These are phyloP conservation scores for Drosophila testacea DNA, from an alignment of 2,888 invertebrate genomes.

Conservation along the genomic window DNA sequence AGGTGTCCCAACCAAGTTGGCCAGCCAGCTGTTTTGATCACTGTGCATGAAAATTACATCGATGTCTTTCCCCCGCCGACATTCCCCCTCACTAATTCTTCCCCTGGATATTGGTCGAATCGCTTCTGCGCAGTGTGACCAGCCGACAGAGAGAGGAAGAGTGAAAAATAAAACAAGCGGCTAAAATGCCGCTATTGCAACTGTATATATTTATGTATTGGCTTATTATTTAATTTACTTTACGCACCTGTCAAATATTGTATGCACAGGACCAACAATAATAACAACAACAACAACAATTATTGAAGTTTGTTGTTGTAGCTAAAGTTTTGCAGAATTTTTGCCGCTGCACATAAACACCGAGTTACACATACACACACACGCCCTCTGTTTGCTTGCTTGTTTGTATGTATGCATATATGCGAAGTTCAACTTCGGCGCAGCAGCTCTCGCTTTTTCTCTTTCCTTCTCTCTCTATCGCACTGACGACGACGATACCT, in stretches of 20 bases:
- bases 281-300: slow-evolving; percentile 26
- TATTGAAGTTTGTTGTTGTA: slow-evolving; percentile 9
- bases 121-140: slow-evolving; percentile 39
- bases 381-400: slow-evolving; percentile 34
- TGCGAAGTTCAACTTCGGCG: slow-evolving; percentile 69
- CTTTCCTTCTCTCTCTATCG: slow-evolving; percentile 35
- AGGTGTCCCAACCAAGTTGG: slow-evolving; percentile 30
- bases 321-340: slow-evolving; percentile 23
- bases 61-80: neutral
- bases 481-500: slow-evolving; percentile 47
- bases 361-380: slow-evolving; percentile 3
- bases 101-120: slow-evolving; percentile 2
- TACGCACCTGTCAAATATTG: slow-evolving; percentile 37
- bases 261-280: neutral
- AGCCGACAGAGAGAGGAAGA: neutral
- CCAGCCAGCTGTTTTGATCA: slow-evolving; percentile 45
- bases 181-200: slow-evolving; percentile 20
- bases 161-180: slow-evolving; percentile 4
- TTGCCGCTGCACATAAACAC: slow-evolving; percentile 29
- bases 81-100: neutral
- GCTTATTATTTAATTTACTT: slow-evolving; percentile 20
- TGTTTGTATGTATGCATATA: slow-evolving; percentile 39
- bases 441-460: slow-evolving; percentile 42
- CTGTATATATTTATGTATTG: slow-evolving; percentile 1
- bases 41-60: slow-evolving; percentile 24